Conservation (phyloP, 2,113 vertebrate genomes). For the Fulica atra region DNA sequence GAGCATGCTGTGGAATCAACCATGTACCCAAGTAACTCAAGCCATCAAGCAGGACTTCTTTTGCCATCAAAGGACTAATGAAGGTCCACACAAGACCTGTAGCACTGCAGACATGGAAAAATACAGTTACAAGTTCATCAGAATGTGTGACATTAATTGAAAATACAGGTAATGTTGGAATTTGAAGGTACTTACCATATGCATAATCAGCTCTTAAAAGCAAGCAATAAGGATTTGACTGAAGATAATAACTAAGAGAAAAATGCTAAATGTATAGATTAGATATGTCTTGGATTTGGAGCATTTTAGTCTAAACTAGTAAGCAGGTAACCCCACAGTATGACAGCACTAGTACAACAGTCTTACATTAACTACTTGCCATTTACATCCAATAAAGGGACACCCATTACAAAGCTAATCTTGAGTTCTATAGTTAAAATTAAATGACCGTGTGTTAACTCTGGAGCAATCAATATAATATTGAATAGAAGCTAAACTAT, state of each 20-base stretch:
- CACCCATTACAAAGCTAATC: not conserved
- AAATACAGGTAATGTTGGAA: not conserved
- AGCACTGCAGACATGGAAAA: not conserved
- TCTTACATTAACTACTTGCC: not conserved
- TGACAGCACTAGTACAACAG: not conserved
- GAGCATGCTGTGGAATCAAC: not conserved
- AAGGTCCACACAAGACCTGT: not conserved
- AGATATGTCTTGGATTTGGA: not conserved
- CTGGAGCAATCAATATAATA: not conserved
- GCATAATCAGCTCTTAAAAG: not conserved
- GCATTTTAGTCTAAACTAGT: not conserved
- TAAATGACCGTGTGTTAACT: not conserved
- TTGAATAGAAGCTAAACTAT: not conserved
- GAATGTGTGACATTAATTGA: not conserved
- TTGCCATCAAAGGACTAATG: not conserved
- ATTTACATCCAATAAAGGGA: not conserved
- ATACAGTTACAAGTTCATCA: not conserved
- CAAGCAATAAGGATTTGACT: not conserved
- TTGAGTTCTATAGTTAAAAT: not conserved
- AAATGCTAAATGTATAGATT: not conserved
- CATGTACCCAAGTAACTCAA: accelerated
- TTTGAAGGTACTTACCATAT: not conserved
- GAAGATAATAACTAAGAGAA: not conserved
- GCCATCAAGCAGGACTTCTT: not conserved
- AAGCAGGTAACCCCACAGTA: accelerated